These are phyloP conservation scores for Dryocosmus kuriphilus DNA, from an alignment of 2,888 invertebrate species.

Conservation along the genomic window DNA sequence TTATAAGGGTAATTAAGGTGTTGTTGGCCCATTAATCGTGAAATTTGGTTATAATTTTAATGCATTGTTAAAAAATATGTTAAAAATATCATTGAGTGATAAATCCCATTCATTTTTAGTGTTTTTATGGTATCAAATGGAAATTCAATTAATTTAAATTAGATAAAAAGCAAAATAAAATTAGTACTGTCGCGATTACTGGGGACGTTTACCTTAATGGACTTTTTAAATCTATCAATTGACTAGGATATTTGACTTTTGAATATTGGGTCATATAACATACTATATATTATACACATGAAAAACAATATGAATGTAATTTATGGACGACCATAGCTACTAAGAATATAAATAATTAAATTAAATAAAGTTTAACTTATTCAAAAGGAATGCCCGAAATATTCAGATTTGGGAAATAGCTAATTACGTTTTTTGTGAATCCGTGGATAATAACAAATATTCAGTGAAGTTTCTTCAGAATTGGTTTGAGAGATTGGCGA, in stretches of 20 bases:
- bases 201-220: too few relatives aligned
- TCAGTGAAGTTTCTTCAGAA: neutral
- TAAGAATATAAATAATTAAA: neutral
- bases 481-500: conserved; percentile 39
- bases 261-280: conserved; percentile 9
- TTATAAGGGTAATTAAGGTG: too few relatives aligned
- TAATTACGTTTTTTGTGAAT: neutral
- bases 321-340: conserved; percentile 9
- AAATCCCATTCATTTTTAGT: too few relatives aligned
- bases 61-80: too few relatives aligned
- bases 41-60: too few relatives aligned
- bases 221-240: conserved; percentile 66
- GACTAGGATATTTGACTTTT: conserved; percentile 67
- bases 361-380: conserved; percentile 16
- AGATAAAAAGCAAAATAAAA: too few relatives aligned
- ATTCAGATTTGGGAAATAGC: neutral
- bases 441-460: neutral
- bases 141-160: too few relatives aligned
- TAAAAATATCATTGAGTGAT: too few relatives aligned
- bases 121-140: too few relatives aligned
- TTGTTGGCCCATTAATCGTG: too few relatives aligned
- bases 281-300: neutral
- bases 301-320: neutral
- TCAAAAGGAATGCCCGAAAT: neutral
- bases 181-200: too few relatives aligned